Base-by-base conservation (phyloP, 2,113 vertebrate species). In the Bettongia penicillata region DNA sequence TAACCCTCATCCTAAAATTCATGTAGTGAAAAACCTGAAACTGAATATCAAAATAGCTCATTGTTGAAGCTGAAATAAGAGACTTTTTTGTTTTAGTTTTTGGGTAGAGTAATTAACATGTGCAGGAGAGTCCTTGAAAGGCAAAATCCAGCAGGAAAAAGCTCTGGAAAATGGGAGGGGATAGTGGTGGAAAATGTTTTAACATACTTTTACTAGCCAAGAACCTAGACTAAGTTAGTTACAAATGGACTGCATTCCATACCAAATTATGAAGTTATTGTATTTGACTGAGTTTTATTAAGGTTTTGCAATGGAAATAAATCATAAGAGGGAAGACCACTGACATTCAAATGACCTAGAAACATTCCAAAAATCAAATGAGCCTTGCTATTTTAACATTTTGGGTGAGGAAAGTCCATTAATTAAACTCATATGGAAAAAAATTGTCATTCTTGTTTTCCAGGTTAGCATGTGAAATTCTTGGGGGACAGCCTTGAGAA, bases 291-390 rank as follows among this genome's bases (percentile, higher is more conserved):
- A 47, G 50, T 92, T 96, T 89, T 77, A 43, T 77, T 26, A n/a
- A 37, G 16, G 89, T 77, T 93, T 52, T 91, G 91, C 91, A 94
- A 91, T 26, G 57, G 6, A 51, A 68, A 3, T 90, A 92, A 89
- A 11, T 90, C 53, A 51, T 48, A n/a, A 48, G n/a, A 91, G 90
- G 11, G 89, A 92, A 68, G 31, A 23, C 37, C 37, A 14, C 24
- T 31, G 48, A 49, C 9, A 51, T 92, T 3, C 0, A 0, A 0
- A 52, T 28, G 61, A 8, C 22, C 84, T 50, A 49, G 55, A 93
- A 95, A 51, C 51, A 89, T n/a, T 91, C 22, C 61, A 61, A 24
- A 52, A 5, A 0, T 0, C 94, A 61, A 26, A 24, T 93, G 24
- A 52, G 50, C 91, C n/a, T 53, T 91, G 51, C 51, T 84, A 0